Conservation (phyloP, 2,113 vertebrate genomes). For the Vidua chalybeata region DNA sequence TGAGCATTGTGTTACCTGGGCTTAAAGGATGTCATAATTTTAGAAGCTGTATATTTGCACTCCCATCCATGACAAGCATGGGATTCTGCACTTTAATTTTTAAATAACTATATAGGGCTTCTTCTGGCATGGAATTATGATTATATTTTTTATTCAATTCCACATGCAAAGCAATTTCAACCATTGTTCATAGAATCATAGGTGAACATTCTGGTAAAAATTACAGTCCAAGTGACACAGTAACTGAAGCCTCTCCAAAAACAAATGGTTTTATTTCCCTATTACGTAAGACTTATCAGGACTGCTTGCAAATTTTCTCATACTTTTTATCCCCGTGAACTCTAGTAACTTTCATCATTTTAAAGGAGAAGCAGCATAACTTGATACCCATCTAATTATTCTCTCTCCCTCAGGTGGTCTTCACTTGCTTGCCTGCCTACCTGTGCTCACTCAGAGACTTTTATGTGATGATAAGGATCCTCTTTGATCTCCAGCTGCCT, state of each 20-base stretch:
- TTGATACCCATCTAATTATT: slow-evolving; percentile 33
- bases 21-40: background rate
- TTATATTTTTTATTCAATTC: background rate
- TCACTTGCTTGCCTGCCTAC: background rate
- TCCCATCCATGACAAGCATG: background rate
- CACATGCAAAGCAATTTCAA: background rate
- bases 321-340: background rate
- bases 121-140: background rate
- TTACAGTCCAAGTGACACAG: background rate
- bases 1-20: background rate
- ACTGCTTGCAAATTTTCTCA: background rate
- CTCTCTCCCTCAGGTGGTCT: slow-evolving; percentile 31
- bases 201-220: background rate
- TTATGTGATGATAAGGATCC: slow-evolving; percentile 8
- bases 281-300: background rate
- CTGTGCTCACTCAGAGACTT: background rate
- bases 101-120: background rate
- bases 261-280: background rate
- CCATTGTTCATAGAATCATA: background rate
- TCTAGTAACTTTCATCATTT: background rate
- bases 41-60: background rate
- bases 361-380: background rate
- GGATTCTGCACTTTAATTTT: background rate
- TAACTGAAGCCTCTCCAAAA: background rate
- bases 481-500: slow-evolving; percentile 24